Evolutionary conservation across 1,140 invertebrate genomes (phyloP), one percentile per base, ranked within the genome.

Genomic region (Pygmarrhopalites habei): DNA sequence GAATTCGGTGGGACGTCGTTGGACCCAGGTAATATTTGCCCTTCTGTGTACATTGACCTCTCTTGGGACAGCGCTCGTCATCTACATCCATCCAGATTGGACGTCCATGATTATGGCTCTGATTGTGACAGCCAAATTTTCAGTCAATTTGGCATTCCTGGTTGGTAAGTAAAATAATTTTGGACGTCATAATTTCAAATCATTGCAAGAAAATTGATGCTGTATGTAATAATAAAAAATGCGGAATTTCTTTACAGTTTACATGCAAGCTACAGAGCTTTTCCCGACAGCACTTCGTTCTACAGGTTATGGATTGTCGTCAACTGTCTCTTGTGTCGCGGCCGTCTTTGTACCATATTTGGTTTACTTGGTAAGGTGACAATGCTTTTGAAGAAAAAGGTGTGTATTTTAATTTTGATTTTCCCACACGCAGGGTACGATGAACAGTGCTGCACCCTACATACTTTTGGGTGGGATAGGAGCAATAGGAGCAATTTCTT

Each of bases 201-300:
- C n/a, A n/a, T n/a, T n/a, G n/a, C n/a, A n/a, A n/a, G n/a, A n/a
- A n/a, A n/a, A n/a, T n/a, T n/a, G n/a, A n/a, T n/a, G n/a, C n/a
- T n/a, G n/a, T n/a, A n/a, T n/a, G 73, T 72, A 56, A 74, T 77
- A 44, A 76, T 75, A 10, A 71, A 73, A 7, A n/a, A n/a, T n/a
- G n/a, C n/a, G n/a, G n/a, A 70, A 76, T 2, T 79, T 78, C 67
- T 72, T 73, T 47, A 70, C 75, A 0, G 71, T 76, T n/a, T 68
- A 68, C 43, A 29, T 80, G 74, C 78, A 84, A 65, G 80, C 80
- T 53, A 79, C 85, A 64, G 85, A 87, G 75, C 77, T 85, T 7
- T 85, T 85, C 72, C 85, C 85, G 17, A 87, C 85, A 1, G 80
- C 80, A 63, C 74, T 86, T 25, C 75, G 85, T 10, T 83, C 85